phyloP scores from a whole-genome alignment of 2,113 vertebrate species.

The Mohoua ochrocephala region DNA sequence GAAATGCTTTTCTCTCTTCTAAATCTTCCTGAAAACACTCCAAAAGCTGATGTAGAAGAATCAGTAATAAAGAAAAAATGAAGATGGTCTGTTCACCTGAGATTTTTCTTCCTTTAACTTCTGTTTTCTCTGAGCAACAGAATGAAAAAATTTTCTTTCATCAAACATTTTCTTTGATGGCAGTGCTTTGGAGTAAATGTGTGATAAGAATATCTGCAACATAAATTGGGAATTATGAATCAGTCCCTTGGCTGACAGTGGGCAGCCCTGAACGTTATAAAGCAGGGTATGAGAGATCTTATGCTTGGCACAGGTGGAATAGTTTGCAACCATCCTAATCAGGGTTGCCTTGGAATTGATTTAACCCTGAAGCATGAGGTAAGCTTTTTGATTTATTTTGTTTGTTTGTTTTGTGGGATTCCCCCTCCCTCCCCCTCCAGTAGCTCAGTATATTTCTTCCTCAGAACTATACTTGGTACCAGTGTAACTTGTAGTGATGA shows the following conservation, averaged over 20 bases:
- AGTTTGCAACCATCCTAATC: neutral
- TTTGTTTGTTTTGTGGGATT: neutral
- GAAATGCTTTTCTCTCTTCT: neutral
- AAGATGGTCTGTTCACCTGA: neutral
- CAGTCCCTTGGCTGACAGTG: neutral
- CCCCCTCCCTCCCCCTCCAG: neutral
- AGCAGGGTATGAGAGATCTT: neutral
- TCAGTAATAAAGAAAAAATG: neutral
- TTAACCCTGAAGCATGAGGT: neutral
- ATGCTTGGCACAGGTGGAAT: neutral
- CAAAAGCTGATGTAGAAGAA: neutral
- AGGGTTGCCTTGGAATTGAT: neutral
- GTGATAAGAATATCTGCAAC: constrained; percentile 28
- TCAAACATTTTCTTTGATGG: neutral
- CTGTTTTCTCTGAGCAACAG: neutral
- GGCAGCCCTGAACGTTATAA: neutral
- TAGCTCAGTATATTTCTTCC: neutral
- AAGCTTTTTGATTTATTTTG: neutral
- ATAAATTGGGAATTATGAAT: neutral
- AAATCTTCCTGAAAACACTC: neutral
- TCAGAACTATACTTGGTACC: neutral
- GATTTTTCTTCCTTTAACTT: neutral
- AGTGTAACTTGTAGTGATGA: neutral
- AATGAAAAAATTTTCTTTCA: neutral
- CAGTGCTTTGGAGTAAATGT: neutral